These are phyloP conservation scores for Euura saliciscinereae DNA, from an alignment of 1,140 invertebrate genomes.

Conservation along the genomic window DNA sequence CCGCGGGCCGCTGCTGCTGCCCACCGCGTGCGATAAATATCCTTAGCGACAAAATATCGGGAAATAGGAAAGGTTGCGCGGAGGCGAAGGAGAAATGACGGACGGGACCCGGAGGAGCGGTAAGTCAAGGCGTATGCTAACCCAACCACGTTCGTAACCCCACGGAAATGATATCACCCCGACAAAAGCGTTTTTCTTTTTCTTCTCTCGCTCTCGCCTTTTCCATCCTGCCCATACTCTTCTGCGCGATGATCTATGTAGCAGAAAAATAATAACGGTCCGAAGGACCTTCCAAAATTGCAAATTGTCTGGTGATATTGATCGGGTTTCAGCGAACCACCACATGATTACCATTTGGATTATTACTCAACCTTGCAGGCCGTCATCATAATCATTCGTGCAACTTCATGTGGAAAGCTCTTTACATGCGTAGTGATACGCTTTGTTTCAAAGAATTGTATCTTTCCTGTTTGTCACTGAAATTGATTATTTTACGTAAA, in stretches of 20 bases:
- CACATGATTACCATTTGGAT: too few relatives aligned
- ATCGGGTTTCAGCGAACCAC: not conserved
- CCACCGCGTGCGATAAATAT: constrained; percentile 30
- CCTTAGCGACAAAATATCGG: constrained; percentile 38
- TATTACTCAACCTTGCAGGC: too few relatives aligned
- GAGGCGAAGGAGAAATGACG: constrained; percentile 17
- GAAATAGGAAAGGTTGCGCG: constrained; percentile 26
- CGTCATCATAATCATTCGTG: too few relatives aligned
- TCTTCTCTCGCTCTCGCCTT: not conserved
- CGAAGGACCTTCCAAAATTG: not conserved
- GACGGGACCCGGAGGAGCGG: not conserved
- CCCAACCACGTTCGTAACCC: constrained; percentile 12
- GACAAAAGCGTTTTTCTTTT: not conserved
- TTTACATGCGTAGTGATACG: too few relatives aligned
- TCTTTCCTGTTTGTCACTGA: too few relatives aligned
- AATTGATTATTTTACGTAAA: too few relatives aligned
- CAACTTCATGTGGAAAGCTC: too few relatives aligned
- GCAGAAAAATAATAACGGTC: not conserved
- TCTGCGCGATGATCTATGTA: not conserved
- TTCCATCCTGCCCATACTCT: not conserved
- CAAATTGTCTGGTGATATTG: not conserved
- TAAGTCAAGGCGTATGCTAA: constrained; percentile 31
- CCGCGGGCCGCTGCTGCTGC: not conserved
- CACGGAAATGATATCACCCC: constrained; percentile 3
- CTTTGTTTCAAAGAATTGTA: too few relatives aligned